Conservation (phyloP, 1,140 invertebrate genomes). For the Drosophila kikkawai region DNA sequence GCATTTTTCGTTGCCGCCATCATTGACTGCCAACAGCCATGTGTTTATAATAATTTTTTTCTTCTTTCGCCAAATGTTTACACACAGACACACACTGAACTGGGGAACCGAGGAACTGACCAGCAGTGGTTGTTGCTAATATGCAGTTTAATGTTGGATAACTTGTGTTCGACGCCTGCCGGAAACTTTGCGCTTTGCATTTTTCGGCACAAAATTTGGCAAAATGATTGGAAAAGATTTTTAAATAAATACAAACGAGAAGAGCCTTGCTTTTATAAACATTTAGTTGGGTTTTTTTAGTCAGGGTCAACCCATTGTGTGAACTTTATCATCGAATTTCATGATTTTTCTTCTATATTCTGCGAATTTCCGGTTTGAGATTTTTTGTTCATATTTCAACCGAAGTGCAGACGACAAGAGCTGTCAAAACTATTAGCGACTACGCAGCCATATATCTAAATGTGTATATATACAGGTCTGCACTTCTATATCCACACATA, state of each 20-base stretch:
- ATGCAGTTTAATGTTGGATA: conserved; percentile 74
- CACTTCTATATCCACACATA: conserved; percentile 7
- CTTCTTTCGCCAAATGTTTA: conserved; percentile 67
- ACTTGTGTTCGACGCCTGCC: conserved; percentile 58
- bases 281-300: conserved; percentile 45
- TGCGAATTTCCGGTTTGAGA: conserved; percentile 44
- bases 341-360: neutral
- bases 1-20: conserved; percentile 40
- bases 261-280: conserved; percentile 18
- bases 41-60: conserved; percentile 77
- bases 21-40: conserved; percentile 55
- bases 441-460: conserved; percentile 20
- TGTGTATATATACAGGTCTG: neutral
- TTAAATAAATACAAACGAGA: conserved; percentile 33
- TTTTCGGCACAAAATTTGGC: conserved; percentile 4
- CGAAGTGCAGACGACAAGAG: conserved; percentile 66
- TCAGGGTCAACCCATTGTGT: conserved; percentile 62
- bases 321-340: conserved; percentile 45
- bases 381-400: conserved; percentile 12
- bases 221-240: conserved; percentile 15
- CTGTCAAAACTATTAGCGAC: conserved; percentile 79
- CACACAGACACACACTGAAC: conserved; percentile 23
- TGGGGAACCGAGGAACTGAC: conserved; percentile 16
- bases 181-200: conserved; percentile 28
- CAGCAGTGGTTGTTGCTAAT: conserved; percentile 55